Conservation (phyloP, 2,797 vertebrate species). For the Erethizon dorsatum region DNA sequence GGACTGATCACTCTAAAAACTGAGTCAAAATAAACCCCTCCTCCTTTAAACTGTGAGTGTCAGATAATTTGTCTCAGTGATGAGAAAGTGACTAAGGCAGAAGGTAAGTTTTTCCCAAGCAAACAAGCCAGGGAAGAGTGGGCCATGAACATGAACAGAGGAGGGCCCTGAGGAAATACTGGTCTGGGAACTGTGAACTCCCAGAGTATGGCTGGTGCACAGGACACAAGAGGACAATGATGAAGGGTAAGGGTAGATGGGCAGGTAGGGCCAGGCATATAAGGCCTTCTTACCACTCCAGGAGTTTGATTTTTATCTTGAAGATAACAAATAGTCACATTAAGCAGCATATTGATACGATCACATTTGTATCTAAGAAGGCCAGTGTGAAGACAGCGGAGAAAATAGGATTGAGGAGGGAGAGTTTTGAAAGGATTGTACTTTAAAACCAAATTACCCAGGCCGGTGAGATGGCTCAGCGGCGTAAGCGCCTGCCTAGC, state of each 20-base stretch:
- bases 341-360: no score
- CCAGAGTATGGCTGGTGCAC: rapidly evolving
- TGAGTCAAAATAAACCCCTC: not conserved
- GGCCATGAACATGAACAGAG: not conserved
- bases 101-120: not conserved
- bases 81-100: not conserved
- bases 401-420: not conserved
- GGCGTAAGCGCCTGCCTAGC: no score
- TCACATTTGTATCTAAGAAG: not conserved
- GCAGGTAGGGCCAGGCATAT: not conserved
- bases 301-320: not conserved
- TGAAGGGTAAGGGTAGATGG: not conserved
- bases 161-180: not conserved
- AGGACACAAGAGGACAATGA: no score
- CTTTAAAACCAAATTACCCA: not conserved
- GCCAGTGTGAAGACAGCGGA: not conserved
- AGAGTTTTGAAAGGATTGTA: not conserved
- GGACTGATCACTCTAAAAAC: not conserved
- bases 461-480: no score
- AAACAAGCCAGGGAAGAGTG: not conserved
- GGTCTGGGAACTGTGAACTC: not conserved
- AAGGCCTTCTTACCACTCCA: not conserved
- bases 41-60: not conserved
- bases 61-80: not conserved
- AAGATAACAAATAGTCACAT: not conserved